phyloP scores from a whole-genome alignment of 2,113 vertebrate species.

The Pelecanoides urinatrix region DNA sequence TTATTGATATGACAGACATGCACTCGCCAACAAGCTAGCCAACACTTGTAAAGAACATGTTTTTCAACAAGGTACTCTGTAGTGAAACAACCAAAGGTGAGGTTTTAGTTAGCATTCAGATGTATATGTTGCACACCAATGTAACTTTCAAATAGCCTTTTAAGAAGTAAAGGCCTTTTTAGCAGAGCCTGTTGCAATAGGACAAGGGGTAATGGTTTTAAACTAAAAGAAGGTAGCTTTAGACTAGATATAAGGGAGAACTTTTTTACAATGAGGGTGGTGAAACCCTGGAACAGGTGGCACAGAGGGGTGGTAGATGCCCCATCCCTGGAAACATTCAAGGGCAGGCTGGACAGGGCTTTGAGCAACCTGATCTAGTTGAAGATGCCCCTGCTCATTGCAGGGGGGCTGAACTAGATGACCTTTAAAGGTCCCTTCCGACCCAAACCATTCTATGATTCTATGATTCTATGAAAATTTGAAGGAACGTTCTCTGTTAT shows the following conservation, averaged over 20 bases:
- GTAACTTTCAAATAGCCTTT: neutral
- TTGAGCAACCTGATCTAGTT: neutral
- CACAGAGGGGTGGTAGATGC: neutral
- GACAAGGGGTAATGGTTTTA: neutral
- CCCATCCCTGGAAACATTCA: neutral
- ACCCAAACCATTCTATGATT: neutral
- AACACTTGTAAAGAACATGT: neutral
- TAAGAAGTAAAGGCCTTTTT: neutral
- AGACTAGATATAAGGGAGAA: neutral
- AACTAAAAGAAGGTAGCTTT: neutral
- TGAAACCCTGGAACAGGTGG: neutral
- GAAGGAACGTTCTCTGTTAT: neutral
- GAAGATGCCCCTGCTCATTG: neutral
- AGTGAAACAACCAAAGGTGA: neutral
- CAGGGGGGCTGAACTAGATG: neutral
- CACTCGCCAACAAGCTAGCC: neutral
- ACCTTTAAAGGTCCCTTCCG: neutral
- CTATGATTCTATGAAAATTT: neutral
- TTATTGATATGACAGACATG: neutral
- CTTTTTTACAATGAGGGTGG: neutral
- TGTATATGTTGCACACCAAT: neutral
- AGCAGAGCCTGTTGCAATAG: rapidly evolving
- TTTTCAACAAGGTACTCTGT: neutral
- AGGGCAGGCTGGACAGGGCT: rapidly evolving
- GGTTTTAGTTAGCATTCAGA: neutral